Evolutionary conservation across 1,140 invertebrate species (phyloP).

Genomic region (Oryctes rhinoceros): DNA sequence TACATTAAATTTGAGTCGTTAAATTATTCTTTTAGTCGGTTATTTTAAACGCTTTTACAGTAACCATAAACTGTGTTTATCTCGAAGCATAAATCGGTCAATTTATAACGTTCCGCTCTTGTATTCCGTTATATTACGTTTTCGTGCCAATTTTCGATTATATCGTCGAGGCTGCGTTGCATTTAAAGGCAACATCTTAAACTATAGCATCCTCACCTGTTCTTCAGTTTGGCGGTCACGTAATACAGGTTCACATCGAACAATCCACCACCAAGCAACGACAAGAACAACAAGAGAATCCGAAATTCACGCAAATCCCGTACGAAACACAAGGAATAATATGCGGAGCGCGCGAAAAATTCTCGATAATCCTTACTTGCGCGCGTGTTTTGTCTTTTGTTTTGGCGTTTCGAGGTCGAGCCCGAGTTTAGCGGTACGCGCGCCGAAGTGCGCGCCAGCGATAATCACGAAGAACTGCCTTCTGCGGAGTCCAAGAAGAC

Average conservation of each 20-base stretch:
- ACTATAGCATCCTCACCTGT: constrained; percentile 3
- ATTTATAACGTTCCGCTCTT: constrained; percentile 4
- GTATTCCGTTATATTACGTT: constrained; percentile 11
- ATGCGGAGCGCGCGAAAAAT: background rate
- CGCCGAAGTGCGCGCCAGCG: background rate
- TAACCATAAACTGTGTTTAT: background rate
- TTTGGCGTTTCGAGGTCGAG: background rate
- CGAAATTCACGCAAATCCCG: background rate
- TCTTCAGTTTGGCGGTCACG: constrained; percentile 7
- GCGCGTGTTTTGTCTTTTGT: constrained; percentile 16
- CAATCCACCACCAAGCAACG: background rate
- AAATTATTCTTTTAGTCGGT: too few relatives aligned
- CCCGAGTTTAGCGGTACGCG: background rate
- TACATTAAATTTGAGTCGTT: too few relatives aligned
- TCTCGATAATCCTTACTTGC: background rate
- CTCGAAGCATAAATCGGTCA: background rate
- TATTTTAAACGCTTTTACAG: background rate
- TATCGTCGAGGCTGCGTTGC: background rate
- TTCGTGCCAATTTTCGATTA: constrained; percentile 18
- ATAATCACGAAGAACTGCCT: constrained; percentile 21
- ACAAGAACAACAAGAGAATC: background rate
- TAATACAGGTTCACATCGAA: background rate
- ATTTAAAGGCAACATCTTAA: constrained; percentile 9
- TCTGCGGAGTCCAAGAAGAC: constrained; percentile 6
- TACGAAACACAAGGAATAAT: background rate